Base-by-base conservation (phyloP, 2,888 invertebrate species). In the Apodemia duryi region DNA sequence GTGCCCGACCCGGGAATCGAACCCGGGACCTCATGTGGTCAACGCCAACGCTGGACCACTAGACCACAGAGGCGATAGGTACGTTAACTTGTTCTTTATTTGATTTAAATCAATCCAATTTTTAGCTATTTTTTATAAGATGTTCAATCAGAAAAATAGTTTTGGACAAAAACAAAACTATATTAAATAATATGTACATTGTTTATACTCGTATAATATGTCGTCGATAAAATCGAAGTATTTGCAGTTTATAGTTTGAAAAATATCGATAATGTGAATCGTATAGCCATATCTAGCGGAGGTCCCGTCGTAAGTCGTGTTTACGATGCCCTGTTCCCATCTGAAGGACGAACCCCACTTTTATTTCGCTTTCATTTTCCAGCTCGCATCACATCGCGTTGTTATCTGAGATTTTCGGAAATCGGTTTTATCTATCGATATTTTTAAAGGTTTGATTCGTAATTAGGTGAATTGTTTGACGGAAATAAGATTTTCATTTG, bases 311-410 rank as follows among this genome's bases (percentile, higher is more conserved):
- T 35, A 57, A 57, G 35, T 57, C 57, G 32, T 57, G 57, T 57
- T 57, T 57, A 57, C 35, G 57, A 57, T 32, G 13, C 57, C 32
- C 57, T 32, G 57, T 57, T 57, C 11, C 57, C n/a, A 32, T 32
- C 6, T 72, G 72, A 70, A 62, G 66, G 73, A 69, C 71, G 63
- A 67, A 69, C 70, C 68, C 69, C 72, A 69, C 74, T 77, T 46
- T 78, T 78, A 77, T 77, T 79, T 77, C 77, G 77, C 77, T 79
- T 78, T 75, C 77, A 79, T 79, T 78, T 78, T 79, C 75, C 75
- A 72, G 75, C 68, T 66, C 67, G 68, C 57, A 69, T 67, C 69
- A 64, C 71, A 65, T 62, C 67, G 67, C 51, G 52, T 65, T 70
- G 73, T 71, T 73, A 74, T 73, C 72, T 69, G 57, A 57, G 32